Percentiles rank a stretch among this genome's conserved stretches.
These are phyloP conservation scores for Bimastos eiseni DNA, from an alignment of 2,888 invertebrate genomes.

Conservation along the genomic window DNA sequence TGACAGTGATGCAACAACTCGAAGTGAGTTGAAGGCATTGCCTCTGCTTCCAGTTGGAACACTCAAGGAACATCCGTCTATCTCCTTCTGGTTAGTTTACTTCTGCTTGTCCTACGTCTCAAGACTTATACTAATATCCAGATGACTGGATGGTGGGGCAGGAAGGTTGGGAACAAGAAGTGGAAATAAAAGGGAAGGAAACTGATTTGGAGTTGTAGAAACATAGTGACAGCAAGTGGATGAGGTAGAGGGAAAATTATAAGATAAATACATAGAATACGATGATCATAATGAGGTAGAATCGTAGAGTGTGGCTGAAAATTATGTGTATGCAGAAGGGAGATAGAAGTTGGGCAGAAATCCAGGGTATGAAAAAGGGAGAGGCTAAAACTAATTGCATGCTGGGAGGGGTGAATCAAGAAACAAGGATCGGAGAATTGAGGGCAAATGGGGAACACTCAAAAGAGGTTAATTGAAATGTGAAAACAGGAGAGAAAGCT, in stretches of 20 bases:
- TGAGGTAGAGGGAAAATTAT: background rate
- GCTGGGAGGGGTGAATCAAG: background rate
- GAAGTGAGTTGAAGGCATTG: constrained; percentile 62
- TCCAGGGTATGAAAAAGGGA: too few species aligned
- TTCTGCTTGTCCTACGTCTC: background rate
- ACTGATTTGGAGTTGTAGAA: constrained; percentile 13
- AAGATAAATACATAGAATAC: background rate
- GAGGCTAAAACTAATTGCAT: too few species aligned
- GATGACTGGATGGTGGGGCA: background rate
- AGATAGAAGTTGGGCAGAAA: too few species aligned
- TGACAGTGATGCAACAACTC: constrained; percentile 60
- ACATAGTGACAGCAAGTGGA: background rate
- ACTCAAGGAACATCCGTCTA: constrained; percentile 62
- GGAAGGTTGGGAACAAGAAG: background rate
- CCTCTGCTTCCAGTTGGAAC: constrained; percentile 63
- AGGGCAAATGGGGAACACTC: too few species aligned
- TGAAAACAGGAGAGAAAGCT: background rate
- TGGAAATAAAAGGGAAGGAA: background rate
- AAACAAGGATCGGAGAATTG: background rate
- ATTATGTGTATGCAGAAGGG: too few species aligned
- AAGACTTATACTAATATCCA: background rate
- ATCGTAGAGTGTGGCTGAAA: background rate
- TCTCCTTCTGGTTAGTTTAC: constrained; percentile 58
- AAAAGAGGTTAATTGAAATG: background rate
- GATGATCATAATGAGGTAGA: too few species aligned